phyloP scores from a whole-genome alignment of 2,113 vertebrate genomes.

The Mustela nigripes region DNA sequence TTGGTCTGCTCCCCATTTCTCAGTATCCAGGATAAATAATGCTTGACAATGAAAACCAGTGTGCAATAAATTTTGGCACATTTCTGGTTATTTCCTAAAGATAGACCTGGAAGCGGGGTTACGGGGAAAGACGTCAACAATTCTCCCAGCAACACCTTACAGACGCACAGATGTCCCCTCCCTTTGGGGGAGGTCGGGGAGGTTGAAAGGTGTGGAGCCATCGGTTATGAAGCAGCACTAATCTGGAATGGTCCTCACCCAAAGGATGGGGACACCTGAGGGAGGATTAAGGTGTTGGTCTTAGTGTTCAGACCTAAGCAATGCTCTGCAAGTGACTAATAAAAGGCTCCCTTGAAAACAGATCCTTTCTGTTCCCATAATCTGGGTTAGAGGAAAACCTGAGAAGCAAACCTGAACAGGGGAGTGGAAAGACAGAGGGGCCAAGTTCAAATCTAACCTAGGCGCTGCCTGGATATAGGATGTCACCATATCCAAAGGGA shows the following conservation, averaged over 20 bases:
- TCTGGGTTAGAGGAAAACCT: neutral
- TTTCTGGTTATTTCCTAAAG: neutral
- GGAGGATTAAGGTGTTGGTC: neutral
- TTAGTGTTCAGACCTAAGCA: neutral
- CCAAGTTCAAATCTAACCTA: neutral
- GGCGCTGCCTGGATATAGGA: neutral
- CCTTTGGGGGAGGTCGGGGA: neutral
- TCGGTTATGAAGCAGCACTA: neutral
- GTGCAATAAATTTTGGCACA: neutral
- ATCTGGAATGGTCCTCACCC: neutral
- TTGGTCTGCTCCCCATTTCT: slow-evolving; percentile 32
- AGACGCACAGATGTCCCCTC: neutral
- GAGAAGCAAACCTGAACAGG: neutral
- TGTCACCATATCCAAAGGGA: neutral
- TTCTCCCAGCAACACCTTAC: neutral
- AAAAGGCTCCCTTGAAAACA: neutral
- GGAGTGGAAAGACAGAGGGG: neutral
- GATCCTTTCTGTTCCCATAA: neutral
- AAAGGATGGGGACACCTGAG: neutral
- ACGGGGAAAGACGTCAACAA: neutral
- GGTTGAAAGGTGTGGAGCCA: neutral
- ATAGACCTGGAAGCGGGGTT: neutral
- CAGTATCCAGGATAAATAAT: neutral
- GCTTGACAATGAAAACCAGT: neutral
- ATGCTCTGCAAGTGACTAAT: neutral